phyloP scores from a whole-genome alignment of 2,113 vertebrate species.

The Sinocyclocheilus anshuiensis region DNA sequence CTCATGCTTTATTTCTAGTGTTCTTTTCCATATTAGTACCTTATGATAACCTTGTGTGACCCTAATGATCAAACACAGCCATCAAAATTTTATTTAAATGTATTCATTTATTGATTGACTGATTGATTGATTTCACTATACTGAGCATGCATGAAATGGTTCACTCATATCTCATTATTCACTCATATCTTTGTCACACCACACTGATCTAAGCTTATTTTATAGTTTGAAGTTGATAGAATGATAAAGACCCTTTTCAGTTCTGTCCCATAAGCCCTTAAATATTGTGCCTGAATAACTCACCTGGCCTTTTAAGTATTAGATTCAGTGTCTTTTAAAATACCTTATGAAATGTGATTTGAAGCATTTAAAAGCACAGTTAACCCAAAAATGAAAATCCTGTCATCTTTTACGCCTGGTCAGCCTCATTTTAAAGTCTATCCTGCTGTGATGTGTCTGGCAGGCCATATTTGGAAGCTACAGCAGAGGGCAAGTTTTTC shows the following conservation, averaged over 20 bases:
- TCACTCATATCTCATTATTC: constrained; percentile 52
- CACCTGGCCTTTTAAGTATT: constrained; percentile 6
- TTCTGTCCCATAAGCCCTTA: constrained; percentile 39
- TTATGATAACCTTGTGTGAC: background rate
- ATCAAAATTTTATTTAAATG: background rate
- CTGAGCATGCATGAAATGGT: constrained; percentile 13
- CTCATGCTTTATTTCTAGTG: background rate
- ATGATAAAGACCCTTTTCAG: constrained; percentile 41
- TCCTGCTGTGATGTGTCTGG: background rate
- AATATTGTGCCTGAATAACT: constrained; percentile 16
- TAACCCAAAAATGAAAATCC: background rate
- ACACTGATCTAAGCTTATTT: constrained; percentile 46
- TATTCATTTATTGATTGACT: background rate
- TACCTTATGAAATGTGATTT: constrained; percentile 5
- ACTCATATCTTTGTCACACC: constrained; percentile 52
- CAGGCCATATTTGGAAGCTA: background rate
- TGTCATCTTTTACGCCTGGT: background rate
- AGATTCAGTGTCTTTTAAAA: constrained; percentile 34
- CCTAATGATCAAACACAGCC: background rate
- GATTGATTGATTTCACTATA: background rate
- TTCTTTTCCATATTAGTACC: background rate
- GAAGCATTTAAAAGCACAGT: constrained; percentile 4
- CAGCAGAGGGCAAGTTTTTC: background rate
- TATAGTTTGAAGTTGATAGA: constrained; percentile 57
- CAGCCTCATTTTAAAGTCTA: background rate